Evolutionary conservation across 37 sponge, comb jelly and placozoan genomes (phyloP), one percentile per base, ranked within the genome.

Genomic region (Theonella swinhoei): DNA sequence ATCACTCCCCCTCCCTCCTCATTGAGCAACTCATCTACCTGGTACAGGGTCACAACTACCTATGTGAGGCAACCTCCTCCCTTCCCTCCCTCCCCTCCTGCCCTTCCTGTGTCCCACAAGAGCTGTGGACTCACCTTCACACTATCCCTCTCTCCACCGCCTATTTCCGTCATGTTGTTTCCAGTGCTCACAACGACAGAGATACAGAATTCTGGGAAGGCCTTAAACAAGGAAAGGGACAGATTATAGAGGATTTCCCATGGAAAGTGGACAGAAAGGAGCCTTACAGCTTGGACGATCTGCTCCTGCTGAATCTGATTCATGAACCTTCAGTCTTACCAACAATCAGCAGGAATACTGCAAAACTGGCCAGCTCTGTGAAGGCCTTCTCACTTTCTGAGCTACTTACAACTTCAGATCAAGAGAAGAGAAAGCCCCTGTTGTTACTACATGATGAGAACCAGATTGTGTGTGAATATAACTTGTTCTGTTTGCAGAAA

Each of bases 1-100:
- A 47, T 62, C 26, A 23, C 64, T 32, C 42, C 64, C 32, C 62
- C 30, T 39, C 63, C 8, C 79, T 78, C 23, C 42, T 72, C 24
- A 34, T 37, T 24, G 64, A 78, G 24, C 86, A 86, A 79, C 47
- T 86, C n/a, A 5, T 42, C 43, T 78, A 78, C 42, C 72, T 86
- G 30, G 39, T 60, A 25, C 72, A 70, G 43, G 64, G 79, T 0
- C 30, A 29, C n/a, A 3, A 3, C 33, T 69, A 41, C 71, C 62
- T 63, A 9, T 1, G 3, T 19, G 70, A 61, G 20, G 35, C 19
- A 39, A 72, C 72, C 69, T 23, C 28, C 64, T 3, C 28, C 37
- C 39, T 2, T 23, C 79, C 70, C 8, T 40, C 34, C 26, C 64
- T 36, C 29, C 76, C 58, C 9, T 11, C 59, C 59, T 19, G 8